A percentile compares a stretch with the other conserved stretches of the same genome.
These are phyloP conservation scores for Agrypnia vestita DNA, from an alignment of 1,140 invertebrate genomes.

Conservation along the genomic window DNA sequence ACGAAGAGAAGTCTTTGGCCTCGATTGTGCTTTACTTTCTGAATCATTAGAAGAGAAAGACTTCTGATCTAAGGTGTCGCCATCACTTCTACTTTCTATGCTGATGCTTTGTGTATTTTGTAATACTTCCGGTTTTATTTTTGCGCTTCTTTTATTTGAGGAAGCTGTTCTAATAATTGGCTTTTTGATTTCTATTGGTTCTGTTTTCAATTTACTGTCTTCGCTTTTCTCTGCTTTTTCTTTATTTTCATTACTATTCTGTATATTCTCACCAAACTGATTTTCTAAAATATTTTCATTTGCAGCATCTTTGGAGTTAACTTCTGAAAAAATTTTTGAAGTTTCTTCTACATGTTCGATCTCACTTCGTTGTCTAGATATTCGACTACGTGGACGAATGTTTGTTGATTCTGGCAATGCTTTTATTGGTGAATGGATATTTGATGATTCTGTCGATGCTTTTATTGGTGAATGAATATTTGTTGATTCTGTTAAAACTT, in stretches of 20 bases:
- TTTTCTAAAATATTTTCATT: slow-evolving; percentile 16
- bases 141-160: slow-evolving; percentile 43
- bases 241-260: slow-evolving; percentile 21
- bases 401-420: background rate
- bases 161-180: slow-evolving; percentile 48
- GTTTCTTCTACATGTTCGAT: background rate
- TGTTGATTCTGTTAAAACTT: background rate
- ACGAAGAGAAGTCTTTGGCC: slow-evolving; percentile 73
- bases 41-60: slow-evolving; percentile 26
- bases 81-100: slow-evolving; percentile 46
- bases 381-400: slow-evolving; percentile 23
- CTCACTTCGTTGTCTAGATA: slow-evolving; percentile 9
- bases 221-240: slow-evolving; percentile 9
- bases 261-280: slow-evolving; percentile 25
- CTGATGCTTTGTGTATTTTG: slow-evolving; percentile 43
- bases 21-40: slow-evolving; percentile 53
- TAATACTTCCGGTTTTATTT: slow-evolving; percentile 42
- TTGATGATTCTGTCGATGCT: too few relatives aligned
- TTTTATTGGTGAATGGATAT: too few relatives aligned
- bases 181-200: slow-evolving; percentile 20
- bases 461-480: too few relatives aligned
- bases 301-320: background rate
- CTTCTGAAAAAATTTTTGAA: background rate
- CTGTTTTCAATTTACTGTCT: slow-evolving; percentile 17
- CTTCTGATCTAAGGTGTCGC: slow-evolving; percentile 47